Base-by-base conservation (phyloP, 2,797 vertebrate species). In the Thalassophryne amazonica region DNA sequence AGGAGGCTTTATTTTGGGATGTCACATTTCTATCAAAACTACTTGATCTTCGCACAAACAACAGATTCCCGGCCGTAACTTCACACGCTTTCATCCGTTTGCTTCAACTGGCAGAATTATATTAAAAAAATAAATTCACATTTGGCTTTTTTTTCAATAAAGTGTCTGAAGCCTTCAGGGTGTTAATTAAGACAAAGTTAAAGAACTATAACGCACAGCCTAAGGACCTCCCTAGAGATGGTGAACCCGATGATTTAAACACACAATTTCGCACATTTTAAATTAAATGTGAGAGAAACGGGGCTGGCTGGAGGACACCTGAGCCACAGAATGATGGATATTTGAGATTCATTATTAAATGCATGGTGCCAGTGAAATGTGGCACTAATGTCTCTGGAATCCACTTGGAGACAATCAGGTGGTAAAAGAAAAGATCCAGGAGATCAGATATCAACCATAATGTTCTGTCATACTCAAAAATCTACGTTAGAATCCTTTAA, bases 131-230 rank as follows among this genome's bases (percentile, higher is more conserved):
- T 1, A 12, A 37, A 31, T n/a, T n/a, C 30, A 52, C 6, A 48
- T 39, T 25, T 20, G 33, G 29, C 47, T 2, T 13, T 27, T 0
- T 5, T 41, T 51, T 58, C 40, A 47, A 34, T 34, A 11, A 23
- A 46, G 49, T 54, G 10, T 36, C 16, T 2, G 55, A 24, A 21
- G 65, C 48, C 65, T 63, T 60, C 19, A 11, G 68, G 47, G 35
- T 61, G 69, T 52, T 82, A 67, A 77, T 77, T 79, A 70, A 32
- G 39, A 48, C 51, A 65, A 76, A 73, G 69, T 69, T 69, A 11
- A 54, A 64, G 55, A 24, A 72, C 64, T 43, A 69, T 49, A 63
- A 53, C 29, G 10, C 18, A 35, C 29, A 42, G 56, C 56, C 46
- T 58, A 22, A 67, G 60, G 67, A 76, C 37, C 25, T 77, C 74